Evolutionary conservation across 2,888 invertebrate species (phyloP).

Genomic region (Pycnomerus fuliginosus): DNA sequence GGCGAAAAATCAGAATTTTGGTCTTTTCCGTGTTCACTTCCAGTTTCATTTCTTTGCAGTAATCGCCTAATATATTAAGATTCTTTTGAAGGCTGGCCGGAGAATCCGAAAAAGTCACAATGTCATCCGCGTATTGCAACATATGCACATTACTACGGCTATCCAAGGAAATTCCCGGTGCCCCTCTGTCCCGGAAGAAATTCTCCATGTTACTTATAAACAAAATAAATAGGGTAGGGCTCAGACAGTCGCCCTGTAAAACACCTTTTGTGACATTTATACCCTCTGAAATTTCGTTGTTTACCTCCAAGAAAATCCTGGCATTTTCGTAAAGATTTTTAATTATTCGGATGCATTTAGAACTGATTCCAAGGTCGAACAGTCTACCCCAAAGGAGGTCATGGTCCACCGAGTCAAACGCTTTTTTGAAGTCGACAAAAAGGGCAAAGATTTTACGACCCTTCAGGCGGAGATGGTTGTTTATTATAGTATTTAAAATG

Average conservation of each 20-base stretch:
- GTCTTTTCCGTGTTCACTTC: neutral
- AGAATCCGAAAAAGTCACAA: neutral
- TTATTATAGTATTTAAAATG: too few relatives aligned
- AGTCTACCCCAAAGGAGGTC: too few relatives aligned
- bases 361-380: too few relatives aligned
- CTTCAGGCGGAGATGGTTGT: too few relatives aligned
- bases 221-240: neutral
- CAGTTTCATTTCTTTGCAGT: neutral
- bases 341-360: too few relatives aligned
- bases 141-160: neutral
- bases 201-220: neutral
- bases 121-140: slow-evolving; percentile 3
- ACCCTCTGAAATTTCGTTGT: too few relatives aligned
- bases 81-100: neutral
- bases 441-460: too few relatives aligned
- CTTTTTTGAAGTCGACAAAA: too few relatives aligned
- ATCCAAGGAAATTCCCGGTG: slow-evolving; percentile 1
- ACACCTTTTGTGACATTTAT: slow-evolving; percentile 2
- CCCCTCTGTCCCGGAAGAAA: neutral
- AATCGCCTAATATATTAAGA: neutral
- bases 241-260: neutral
- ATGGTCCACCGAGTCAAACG: too few relatives aligned
- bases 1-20: neutral
- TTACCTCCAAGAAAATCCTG: too few relatives aligned
- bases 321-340: too few relatives aligned